A percentile compares a stretch with the other conserved stretches of the same genome.
phyloP scores from a whole-genome alignment of 2,888 invertebrate genomes.

The Microchrysa polita region DNA sequence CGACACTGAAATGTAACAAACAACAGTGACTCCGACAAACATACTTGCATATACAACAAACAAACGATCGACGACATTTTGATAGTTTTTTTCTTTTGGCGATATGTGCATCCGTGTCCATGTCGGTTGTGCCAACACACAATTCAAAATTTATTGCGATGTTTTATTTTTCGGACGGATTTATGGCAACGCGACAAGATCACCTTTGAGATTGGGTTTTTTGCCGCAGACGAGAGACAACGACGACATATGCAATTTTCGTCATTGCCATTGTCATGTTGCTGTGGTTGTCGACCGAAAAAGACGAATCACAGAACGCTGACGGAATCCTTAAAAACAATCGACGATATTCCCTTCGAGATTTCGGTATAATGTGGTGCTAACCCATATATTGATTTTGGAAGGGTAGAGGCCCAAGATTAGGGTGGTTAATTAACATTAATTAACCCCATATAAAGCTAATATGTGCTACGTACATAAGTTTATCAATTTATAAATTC shows the following conservation, averaged over 20 bases:
- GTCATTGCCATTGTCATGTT: conserved; percentile 27
- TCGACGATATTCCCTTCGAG: not conserved
- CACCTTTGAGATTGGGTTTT: conserved; percentile 45
- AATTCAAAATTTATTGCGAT: conserved; percentile 34
- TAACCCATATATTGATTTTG: no score
- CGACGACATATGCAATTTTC: conserved; percentile 23
- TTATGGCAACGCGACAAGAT: conserved; percentile 47
- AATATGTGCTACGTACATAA: no score
- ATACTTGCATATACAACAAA: not conserved
- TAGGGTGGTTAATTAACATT: no score
- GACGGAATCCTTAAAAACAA: no score
- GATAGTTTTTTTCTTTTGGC: conserved; percentile 28
- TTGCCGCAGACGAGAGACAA: conserved; percentile 18
- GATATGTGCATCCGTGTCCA: conserved; percentile 11
- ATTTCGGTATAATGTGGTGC: no score
- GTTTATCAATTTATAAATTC: no score
- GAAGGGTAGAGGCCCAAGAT: no score
- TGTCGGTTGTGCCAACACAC: conserved; percentile 34
- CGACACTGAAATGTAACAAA: not conserved
- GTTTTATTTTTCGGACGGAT: conserved; percentile 45
- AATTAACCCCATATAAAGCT: no score
- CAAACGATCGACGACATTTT: conserved; percentile 6
- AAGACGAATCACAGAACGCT: not conserved
- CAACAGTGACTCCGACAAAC: no score
- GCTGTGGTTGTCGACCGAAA: not conserved